Base-by-base conservation (phyloP, 2,797 vertebrate species). In the Sardinella longiceps region DNA sequence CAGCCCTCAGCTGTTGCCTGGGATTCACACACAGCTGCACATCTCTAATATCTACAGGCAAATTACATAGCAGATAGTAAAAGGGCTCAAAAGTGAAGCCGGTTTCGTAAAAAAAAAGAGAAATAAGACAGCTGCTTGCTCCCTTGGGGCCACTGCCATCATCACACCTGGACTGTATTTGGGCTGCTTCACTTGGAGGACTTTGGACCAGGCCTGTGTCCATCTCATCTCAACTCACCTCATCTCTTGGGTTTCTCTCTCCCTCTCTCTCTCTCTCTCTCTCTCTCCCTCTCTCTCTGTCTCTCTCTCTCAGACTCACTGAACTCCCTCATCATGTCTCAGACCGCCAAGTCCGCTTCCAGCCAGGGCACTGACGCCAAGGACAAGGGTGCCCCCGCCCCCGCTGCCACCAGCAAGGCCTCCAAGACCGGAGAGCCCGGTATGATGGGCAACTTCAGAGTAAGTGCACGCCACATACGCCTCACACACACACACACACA, bases 271-370 rank as follows among this genome's bases (percentile, higher is more conserved):
- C 82, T 63, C 48, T 37, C 63, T 80, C n/a, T n/a, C n/a, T n/a
- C n/a, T n/a, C n/a, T 5, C n/a, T n/a, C n/a, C n/a, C n/a, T n/a
- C n/a, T 46, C 30, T 84, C 80, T 84, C 23, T 66, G 80, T n/a
- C n/a, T 43, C 66, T 84, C 60, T 80, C 74, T 46, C 58, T 80
- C 89, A 94, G 94, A 93, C 91, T 87, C 90, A 93, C 90, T 90
- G 86, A 94, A 95, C 90, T 92, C 92, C 92, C 92, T 94, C 91
- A 91, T 90, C 91, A 98, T 98, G 98, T 98, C 97, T 94, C 97
- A 98, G 94, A 94, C 96, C 20, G 87, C 93, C 85, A 97, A 96
- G 94, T 94, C 95, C 92, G 89, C 95, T 43, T 92, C 94, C 84
- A 95, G 94, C 94, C 97, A 97, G 89, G 96, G 94, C 88, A 91